Conservation (phyloP, 2,888 invertebrate genomes). For the Biston betularia region DNA sequence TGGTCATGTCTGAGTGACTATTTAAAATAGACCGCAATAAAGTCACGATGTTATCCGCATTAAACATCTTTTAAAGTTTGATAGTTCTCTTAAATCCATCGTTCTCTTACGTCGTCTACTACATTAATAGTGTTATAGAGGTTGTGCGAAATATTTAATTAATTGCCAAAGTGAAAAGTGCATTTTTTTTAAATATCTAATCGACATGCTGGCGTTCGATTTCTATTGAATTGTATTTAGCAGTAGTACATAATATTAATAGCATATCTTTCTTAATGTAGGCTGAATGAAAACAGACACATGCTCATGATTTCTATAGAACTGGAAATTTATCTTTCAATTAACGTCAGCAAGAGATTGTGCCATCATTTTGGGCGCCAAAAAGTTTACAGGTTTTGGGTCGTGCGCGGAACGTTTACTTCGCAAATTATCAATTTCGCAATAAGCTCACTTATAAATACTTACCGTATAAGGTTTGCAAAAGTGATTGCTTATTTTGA, state of each 20-base stretch:
- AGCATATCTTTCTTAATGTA: slow-evolving; percentile 74
- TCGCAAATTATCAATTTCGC: too few species aligned
- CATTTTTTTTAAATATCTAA: slow-evolving; percentile 66
- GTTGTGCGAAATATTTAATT: slow-evolving; percentile 59
- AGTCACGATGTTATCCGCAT: too few species aligned
- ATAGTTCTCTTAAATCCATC: background rate
- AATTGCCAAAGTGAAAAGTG: slow-evolving; percentile 78
- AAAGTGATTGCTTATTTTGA: too few species aligned
- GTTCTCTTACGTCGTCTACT: slow-evolving; percentile 35
- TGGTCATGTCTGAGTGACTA: background rate
- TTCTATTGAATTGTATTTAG: slow-evolving; percentile 52
- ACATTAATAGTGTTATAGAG: slow-evolving; percentile 37
- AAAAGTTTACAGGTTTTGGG: too few species aligned
- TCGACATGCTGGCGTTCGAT: slow-evolving; percentile 68
- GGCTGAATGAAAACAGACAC: slow-evolving; percentile 68
- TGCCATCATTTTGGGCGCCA: too few species aligned
- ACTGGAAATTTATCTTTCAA: background rate
- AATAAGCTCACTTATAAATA: too few species aligned
- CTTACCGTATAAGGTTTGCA: too few species aligned
- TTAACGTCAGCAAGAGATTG: too few species aligned
- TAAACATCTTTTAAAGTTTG: too few species aligned
- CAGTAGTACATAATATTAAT: slow-evolving; percentile 58
- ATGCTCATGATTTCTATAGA: slow-evolving; percentile 64
- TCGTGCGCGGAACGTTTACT: too few species aligned
- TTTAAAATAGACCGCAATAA: too few species aligned